Base-by-base conservation (phyloP, 2,113 vertebrate species). In the Phylloscopus trochilus region DNA sequence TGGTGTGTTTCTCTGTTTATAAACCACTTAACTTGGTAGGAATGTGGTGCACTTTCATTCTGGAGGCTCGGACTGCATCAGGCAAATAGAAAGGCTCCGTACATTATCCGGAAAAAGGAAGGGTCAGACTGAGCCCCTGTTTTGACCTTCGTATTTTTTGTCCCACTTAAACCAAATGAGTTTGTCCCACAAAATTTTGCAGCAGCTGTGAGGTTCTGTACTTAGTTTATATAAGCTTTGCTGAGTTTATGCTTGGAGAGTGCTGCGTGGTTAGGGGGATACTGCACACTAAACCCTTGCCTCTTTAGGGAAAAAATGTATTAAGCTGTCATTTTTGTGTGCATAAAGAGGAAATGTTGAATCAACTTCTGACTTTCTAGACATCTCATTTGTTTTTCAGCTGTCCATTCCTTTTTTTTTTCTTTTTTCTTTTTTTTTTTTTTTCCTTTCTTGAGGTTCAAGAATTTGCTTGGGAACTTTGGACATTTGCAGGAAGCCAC, bases 211-310 rank as follows among this genome's bases (percentile, higher is more conserved):
- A 94, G 80, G 81, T 94, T 96, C 91, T 94, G 91, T 56, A 89
- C 92, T 96, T 93, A 74, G 96, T 96, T 97, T 97, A 97, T 70
- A 91, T 46, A 96, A 96, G 87, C 70, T 90, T 94, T 89, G 77
- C 83, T 90, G 83, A 94, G 96, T 96, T 97, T 96, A 97, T 89
- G 83, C 96, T 96, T 94, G 55, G 47, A 87, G 91, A 89, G 47
- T 44, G 81, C 92, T 91, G 93, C 89, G 91, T 93, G 89, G 89
- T 92, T 89, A 69, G 70, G 81, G 80, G 77, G 83, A 95, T 39
- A 69, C 80, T 93, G 15, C 69, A 49, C 51, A 41, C 53, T 93
- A 91, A 96, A 86, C 67, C 58, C 93, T 94, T 91, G 87, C 92
- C 91, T 95, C 95, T 96, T 96, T 91, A 60, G 86, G 86, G 86